Percentiles rank a stretch among this genome's conserved stretches.
Conservation (phyloP, 2,113 vertebrate species). For the Tyrannus savana region DNA sequence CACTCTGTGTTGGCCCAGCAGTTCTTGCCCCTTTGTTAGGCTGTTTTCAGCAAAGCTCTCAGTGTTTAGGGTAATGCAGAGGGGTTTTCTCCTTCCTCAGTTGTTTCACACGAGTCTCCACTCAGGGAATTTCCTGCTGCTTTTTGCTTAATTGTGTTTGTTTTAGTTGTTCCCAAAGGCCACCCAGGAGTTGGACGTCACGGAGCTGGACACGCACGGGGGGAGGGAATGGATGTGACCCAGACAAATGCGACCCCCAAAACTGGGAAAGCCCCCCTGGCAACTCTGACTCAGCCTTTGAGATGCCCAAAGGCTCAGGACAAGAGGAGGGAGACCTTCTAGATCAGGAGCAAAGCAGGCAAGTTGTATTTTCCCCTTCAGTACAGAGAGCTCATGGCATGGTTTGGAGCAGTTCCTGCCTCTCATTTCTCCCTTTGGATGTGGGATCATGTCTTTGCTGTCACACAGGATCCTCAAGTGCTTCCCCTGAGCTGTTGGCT, state of each 20-base stretch:
- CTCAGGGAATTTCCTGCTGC: background rate
- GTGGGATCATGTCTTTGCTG: background rate
- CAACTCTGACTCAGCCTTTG: background rate
- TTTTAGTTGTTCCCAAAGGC: background rate
- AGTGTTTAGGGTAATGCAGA: background rate
- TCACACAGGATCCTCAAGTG: rapidly evolving
- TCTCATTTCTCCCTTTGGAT: rapidly evolving
- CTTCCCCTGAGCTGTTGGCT: background rate
- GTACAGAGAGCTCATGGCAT: background rate
- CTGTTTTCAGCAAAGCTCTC: background rate
- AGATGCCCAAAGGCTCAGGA: background rate
- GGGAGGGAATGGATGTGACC: background rate
- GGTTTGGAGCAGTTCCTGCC: background rate
- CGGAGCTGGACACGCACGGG: background rate
- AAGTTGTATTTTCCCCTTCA: background rate
- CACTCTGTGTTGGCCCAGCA: background rate
- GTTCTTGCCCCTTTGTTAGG: background rate
- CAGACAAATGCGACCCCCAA: no score
- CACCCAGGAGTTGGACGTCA: background rate
- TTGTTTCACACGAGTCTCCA: background rate
- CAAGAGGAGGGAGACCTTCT: background rate
- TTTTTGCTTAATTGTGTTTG: background rate
- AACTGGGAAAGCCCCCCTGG: rapidly evolving
- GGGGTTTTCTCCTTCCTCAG: background rate
- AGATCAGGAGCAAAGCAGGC: background rate